Percentiles rank a stretch among this genome's conserved stretches.
Evolutionary conservation across 2,797 vertebrate genomes (phyloP).

Genomic region (Allobates femoralis): DNA sequence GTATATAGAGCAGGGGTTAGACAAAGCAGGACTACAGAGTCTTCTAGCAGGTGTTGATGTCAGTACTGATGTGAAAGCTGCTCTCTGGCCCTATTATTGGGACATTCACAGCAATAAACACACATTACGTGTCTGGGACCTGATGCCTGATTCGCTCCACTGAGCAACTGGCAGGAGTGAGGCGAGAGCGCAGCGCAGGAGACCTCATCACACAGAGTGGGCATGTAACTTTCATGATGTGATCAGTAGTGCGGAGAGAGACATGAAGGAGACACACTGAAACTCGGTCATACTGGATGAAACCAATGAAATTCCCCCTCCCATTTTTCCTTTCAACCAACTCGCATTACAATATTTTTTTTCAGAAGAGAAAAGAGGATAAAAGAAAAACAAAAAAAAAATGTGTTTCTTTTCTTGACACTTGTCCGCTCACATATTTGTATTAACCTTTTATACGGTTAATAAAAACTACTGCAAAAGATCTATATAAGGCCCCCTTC

Average conservation of each 20-base stretch:
- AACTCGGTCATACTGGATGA: constrained; percentile 52
- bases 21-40: constrained; percentile 21
- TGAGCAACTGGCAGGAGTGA: constrained; percentile 60
- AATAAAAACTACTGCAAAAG: background rate
- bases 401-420: background rate
- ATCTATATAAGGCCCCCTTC: background rate
- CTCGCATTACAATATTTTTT: constrained; percentile 20
- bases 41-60: constrained; percentile 46
- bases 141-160: constrained; percentile 55
- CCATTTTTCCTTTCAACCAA: background rate
- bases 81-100: constrained; percentile 45
- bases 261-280: constrained; percentile 44
- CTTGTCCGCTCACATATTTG: background rate
- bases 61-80: constrained; percentile 49
- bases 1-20: constrained; percentile 42
- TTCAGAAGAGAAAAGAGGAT: background rate
- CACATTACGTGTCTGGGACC: constrained; percentile 53
- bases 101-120: constrained; percentile 60
- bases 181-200: constrained; percentile 40
- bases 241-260: constrained; percentile 60
- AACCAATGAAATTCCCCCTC: constrained; percentile 24
- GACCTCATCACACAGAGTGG: constrained; percentile 51
- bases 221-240: constrained; percentile 61
- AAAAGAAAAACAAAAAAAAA: background rate
- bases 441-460: background rate